These are phyloP conservation scores for Sylvicola cinctus DNA, from an alignment of 2,888 invertebrate genomes.

Conservation along the genomic window DNA sequence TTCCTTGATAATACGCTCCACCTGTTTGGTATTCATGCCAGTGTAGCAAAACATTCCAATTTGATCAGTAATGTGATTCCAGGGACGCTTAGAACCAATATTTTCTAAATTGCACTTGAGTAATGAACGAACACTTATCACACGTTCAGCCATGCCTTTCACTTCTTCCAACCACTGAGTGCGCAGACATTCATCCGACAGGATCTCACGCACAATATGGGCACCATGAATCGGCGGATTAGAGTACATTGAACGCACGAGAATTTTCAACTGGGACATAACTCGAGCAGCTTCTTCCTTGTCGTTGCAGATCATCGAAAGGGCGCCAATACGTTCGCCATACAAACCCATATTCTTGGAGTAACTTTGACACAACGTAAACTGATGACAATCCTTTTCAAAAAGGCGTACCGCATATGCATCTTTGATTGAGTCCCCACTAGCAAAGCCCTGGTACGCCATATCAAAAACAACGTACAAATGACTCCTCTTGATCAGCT, in stretches of 20 bases:
- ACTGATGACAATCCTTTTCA: constrained; percentile 66
- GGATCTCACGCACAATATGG: constrained; percentile 69
- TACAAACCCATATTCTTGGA: constrained; percentile 93
- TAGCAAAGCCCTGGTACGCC: constrained; percentile 96
- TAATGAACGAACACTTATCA: constrained; percentile 66
- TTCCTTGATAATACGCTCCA: constrained; percentile 69
- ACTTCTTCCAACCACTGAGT: constrained; percentile 69
- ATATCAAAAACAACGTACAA: constrained; percentile 90
- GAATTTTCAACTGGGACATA: constrained; percentile 86
- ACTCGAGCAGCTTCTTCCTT: constrained; percentile 64
- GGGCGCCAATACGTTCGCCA: constrained; percentile 88
- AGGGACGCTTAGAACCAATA: constrained; percentile 61
- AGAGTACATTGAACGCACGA: constrained; percentile 89
- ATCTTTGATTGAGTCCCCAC: constrained; percentile 69
- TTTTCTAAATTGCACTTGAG: constrained; percentile 60
- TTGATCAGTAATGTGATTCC: constrained; percentile 95
- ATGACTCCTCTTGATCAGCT: constrained; percentile 59
- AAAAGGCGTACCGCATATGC: constrained; percentile 77
- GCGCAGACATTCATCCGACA: constrained; percentile 46
- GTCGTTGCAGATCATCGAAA: constrained; percentile 51
- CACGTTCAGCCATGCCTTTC: constrained; percentile 93
- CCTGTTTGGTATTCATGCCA: constrained; percentile 75
- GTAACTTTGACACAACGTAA: constrained; percentile 81
- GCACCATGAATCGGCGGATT: constrained; percentile 92
- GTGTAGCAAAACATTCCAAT: constrained; percentile 99